A percentile compares a stretch with the other conserved stretches of the same genome.
These are phyloP conservation scores for Ciconia stormi DNA, from an alignment of 2,113 vertebrate species.

Conservation along the genomic window DNA sequence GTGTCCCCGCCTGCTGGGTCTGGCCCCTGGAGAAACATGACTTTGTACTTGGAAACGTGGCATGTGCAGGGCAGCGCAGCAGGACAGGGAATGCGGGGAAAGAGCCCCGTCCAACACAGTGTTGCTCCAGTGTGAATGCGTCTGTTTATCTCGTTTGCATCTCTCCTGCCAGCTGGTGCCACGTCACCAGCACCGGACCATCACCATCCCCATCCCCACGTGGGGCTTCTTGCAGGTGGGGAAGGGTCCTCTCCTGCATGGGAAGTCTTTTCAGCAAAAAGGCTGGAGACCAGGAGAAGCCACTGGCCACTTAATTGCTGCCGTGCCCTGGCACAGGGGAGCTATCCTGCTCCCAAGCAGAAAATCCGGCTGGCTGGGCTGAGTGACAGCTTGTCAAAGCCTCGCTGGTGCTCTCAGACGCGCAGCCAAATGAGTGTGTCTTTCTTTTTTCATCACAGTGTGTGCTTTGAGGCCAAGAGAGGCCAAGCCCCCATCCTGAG, in stretches of 20 bases:
- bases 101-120: rapidly evolving
- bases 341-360: neutral
- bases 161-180: neutral
- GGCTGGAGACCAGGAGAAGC: neutral
- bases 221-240: neutral
- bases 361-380: neutral
- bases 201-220: rapidly evolving
- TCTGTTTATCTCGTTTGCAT: neutral
- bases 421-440: neutral
- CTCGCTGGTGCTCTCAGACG: neutral
- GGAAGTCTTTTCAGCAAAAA: neutral
- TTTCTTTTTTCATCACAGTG: neutral
- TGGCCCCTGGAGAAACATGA: rapidly evolving
- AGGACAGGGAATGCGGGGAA: neutral
- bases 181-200: rapidly evolving
- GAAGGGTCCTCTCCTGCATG: neutral
- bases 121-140: rapidly evolving
- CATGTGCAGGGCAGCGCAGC: rapidly evolving
- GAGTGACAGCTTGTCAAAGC: neutral
- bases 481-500: neutral
- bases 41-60: neutral
- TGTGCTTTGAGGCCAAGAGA: neutral
- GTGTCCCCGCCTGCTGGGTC: neutral
- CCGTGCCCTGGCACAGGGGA: neutral
- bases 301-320: neutral